Percentiles rank a stretch among this genome's conserved stretches.
These are phyloP conservation scores for Picus viridis DNA, from an alignment of 2,797 vertebrate genomes.

Conservation along the genomic window DNA sequence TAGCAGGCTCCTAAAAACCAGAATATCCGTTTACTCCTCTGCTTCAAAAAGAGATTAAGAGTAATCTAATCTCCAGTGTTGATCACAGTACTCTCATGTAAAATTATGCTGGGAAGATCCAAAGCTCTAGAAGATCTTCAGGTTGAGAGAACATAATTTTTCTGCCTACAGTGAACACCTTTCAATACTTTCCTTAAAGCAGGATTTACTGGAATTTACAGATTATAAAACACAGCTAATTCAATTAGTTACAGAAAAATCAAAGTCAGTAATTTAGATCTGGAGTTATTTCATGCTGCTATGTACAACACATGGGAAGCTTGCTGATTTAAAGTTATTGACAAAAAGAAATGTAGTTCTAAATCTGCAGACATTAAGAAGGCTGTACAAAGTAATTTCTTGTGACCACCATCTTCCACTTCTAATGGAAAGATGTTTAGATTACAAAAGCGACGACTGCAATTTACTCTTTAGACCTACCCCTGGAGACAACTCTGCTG, in stretches of 20 bases:
- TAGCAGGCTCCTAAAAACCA: constrained; percentile 42
- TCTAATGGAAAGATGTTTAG: background rate
- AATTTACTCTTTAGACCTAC: background rate
- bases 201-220: background rate
- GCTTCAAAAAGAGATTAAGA: constrained; percentile 39
- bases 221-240: background rate
- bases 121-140: constrained; percentile 6
- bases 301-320: background rate
- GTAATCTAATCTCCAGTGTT: constrained; percentile 23
- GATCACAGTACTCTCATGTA: background rate
- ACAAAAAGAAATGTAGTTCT: background rate
- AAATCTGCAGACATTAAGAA: background rate
- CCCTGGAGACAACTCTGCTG: background rate
- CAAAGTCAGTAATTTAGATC: background rate
- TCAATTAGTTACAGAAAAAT: background rate
- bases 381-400: background rate
- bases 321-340: background rate
- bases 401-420: background rate
- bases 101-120: background rate
- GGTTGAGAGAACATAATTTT: background rate
- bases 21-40: constrained; percentile 13
- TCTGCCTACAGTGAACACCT: background rate
- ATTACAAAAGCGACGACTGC: background rate
- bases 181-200: background rate
- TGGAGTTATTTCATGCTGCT: background rate